Base-by-base conservation (phyloP, 2,113 vertebrate genomes). In the Phaethon lepturus region DNA sequence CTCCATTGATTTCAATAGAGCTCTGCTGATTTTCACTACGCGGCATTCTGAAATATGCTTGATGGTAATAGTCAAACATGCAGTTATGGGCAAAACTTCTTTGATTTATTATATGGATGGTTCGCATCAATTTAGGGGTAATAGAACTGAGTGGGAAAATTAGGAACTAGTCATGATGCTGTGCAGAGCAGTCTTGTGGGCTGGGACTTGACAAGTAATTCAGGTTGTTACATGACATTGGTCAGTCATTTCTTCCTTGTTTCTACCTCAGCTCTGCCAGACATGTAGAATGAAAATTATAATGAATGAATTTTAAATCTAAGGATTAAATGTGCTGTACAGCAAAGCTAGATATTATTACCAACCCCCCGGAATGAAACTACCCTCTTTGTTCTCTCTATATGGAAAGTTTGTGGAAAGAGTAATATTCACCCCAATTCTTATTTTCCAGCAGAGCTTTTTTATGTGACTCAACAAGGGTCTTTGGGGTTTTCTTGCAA, bases 401-500 rank as follows among this genome's bases (percentile, higher is more conserved):
- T 35, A 33, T 64, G 64, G 80, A 76, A 95, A 88, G 90, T 80
- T 47, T 2, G 3, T 18, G 7, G n/a, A 42, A 83, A 91, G 60
- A 94, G 42, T 75, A 90, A 62, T 86, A 90, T 50, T 95, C 76
- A 56, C 69, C 79, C 71, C 82, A 94, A 88, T 55, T 68, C 91
- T 84, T 96, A 83, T 95, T 98, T 97, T 95, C 94, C 93, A 79
- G 60, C 52, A 86, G 60, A 92, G 55, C 12, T 67, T 91, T 94
- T 96, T 86, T 53, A 86, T 91, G 58, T 93, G 78, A 95, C 93
- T 97, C 90, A 82, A 93, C 25, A 28, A 90, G 86, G 78, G 83
- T 77, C 91, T 95, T 91, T 88, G 64, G 66, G 84, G 33, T 90
- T 97, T 90, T 93, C 94, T 94, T 95, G 49, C 90, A 80, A 93